These are phyloP conservation scores for Gopherus flavomarginatus DNA, from an alignment of 2,113 vertebrate species.

Conservation along the genomic window DNA sequence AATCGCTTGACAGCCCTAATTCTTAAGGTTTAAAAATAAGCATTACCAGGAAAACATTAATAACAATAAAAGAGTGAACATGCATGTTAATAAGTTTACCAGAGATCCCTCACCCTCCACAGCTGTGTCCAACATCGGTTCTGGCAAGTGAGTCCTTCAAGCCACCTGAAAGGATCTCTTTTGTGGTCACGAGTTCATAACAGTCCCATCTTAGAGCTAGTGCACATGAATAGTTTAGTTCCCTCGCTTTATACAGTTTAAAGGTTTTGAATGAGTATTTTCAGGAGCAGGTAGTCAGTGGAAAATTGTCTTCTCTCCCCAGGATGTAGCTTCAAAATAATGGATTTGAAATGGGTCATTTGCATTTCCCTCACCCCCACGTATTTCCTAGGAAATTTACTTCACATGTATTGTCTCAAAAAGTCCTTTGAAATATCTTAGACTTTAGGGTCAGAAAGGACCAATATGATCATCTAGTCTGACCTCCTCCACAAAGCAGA, in stretches of 20 bases:
- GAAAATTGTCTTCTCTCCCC: neutral
- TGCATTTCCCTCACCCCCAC: neutral
- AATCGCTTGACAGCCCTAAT: too few relatives aligned
- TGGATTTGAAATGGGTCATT: neutral
- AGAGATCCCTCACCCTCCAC: neutral
- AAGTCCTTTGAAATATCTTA: neutral
- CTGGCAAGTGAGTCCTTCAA: neutral
- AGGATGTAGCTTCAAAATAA: neutral
- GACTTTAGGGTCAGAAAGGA: too few relatives aligned
- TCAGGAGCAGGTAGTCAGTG: neutral
- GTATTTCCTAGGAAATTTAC: neutral
- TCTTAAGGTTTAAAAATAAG: neutral
- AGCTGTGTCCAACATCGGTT: neutral
- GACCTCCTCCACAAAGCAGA: too few relatives aligned
- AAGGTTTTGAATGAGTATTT: neutral
- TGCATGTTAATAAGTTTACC: neutral
- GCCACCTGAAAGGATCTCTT: neutral
- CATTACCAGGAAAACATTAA: neutral
- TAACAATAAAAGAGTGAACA: neutral
- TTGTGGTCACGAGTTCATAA: neutral
- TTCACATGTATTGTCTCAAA: neutral
- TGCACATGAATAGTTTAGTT: neutral
- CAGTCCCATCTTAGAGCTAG: neutral
- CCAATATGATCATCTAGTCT: too few relatives aligned
- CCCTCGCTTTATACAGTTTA: neutral